Evolutionary conservation across 2,113 vertebrate genomes (phyloP), one percentile per base, ranked within the genome.

Genomic region (Leiothrix lutea): DNA sequence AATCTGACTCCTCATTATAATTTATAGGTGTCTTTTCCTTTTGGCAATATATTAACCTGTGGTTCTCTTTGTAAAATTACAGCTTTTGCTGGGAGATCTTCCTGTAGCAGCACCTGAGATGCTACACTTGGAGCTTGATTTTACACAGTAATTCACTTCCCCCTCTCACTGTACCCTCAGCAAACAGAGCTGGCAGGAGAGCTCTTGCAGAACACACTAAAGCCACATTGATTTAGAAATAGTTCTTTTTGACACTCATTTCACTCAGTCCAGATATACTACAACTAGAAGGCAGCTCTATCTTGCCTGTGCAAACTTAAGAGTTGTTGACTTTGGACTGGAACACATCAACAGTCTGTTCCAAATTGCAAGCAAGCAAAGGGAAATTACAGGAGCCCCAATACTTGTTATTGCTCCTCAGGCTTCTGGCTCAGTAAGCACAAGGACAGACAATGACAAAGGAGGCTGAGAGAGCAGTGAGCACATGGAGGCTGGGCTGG

Each of bases 211-310:
- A 51, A 66, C 56, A 53, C 40, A 19, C 28, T 38, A 45, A 8
- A 71, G 48, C 5, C 48, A n/a, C 5, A 1, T 0, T 13, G 47
- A 50, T 33, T 62, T 31, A 54, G 38, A 74, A 66, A 74, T 0
- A 45, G 22, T 7, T 57, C 19, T 78, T 81, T 51, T 8, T 44
- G 47, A 65, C 5, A 57, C 14, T 18, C n/a, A 35, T 48, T 72
- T 73, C 45, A 60, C 9, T 2, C 6, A 91, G 40, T 24, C 23
- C 67, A 83, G 33, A 53, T 50, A 31, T 7, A 44, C n/a, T 38
- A 31, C 8, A 36, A 8, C 6, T 29, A 38, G 29, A 23, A 88
- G 57, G 45, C 45, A 86, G 53, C 22, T 48, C 40, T 42, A 8
- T 83, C 44, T 69, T 48, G n/a, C 28, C 40, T 61, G 14, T 42